These are phyloP conservation scores for Odontesthes bonariensis DNA, from an alignment of 2,113 vertebrate genomes.

Conservation along the genomic window DNA sequence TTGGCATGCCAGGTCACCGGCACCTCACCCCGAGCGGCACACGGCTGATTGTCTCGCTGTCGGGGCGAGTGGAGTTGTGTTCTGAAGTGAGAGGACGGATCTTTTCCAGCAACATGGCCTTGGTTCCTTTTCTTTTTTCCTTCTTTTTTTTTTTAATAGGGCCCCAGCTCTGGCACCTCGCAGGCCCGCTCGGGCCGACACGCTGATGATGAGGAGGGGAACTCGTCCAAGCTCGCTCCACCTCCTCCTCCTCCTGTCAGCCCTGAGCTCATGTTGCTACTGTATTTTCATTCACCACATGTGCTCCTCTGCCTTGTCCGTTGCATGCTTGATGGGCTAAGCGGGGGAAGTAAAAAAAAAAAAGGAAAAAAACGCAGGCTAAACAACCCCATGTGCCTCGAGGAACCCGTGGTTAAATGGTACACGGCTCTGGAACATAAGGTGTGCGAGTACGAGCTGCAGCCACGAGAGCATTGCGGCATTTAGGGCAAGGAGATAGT, in stretches of 20 bases:
- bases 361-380: constrained; percentile 14
- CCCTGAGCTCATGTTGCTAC: constrained; percentile 57
- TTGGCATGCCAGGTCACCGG: constrained; percentile 72
- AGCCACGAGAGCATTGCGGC: constrained; percentile 58
- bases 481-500: constrained; percentile 72
- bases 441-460: constrained; percentile 50
- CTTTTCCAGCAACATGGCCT: constrained; percentile 68
- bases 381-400: constrained; percentile 51
- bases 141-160: constrained; percentile 72
- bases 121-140: constrained; percentile 20
- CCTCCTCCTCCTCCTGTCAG: constrained; percentile 56
- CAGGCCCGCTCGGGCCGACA: constrained; percentile 59
- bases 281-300: constrained; percentile 62
- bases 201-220: constrained; percentile 65
- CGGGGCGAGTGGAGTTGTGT: constrained; percentile 68
- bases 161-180: constrained; percentile 62
- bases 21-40: constrained; percentile 69
- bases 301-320: constrained; percentile 37
- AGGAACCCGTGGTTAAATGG: constrained; percentile 68
- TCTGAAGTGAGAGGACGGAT: constrained; percentile 67
- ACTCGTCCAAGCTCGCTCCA: constrained; percentile 46
- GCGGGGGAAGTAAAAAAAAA: background rate
- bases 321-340: constrained; percentile 58
- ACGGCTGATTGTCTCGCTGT: constrained; percentile 80
- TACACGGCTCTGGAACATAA: constrained; percentile 59